Conservation (phyloP, 2,797 vertebrate species). For the Oreortyx pictus region DNA sequence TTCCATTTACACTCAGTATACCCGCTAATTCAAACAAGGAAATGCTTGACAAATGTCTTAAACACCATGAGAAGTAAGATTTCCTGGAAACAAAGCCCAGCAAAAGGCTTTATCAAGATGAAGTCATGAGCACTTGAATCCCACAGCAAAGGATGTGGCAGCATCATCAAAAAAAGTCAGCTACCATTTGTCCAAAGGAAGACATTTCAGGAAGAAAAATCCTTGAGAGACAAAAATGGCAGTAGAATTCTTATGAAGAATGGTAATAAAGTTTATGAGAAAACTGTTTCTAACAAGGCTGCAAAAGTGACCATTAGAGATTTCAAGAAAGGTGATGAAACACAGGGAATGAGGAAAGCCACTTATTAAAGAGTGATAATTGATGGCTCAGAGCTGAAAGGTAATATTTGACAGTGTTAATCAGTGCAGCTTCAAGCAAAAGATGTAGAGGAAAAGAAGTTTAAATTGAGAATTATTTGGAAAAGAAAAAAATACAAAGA, state of each 20-base stretch:
- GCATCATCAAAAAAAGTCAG: neutral
- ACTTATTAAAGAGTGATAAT: slow-evolving; percentile 28
- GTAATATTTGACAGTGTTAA: neutral
- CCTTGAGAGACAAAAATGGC: neutral
- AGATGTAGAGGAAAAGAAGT: neutral
- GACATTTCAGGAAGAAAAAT: neutral
- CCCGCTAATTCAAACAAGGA: neutral
- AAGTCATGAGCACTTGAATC: neutral
- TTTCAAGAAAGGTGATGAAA: neutral
- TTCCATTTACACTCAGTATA: neutral
- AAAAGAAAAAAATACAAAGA: neutral
- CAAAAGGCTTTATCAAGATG: neutral
- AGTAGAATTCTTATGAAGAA: neutral
- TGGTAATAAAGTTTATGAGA: neutral
- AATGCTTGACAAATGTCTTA: neutral
- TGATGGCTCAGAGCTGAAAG: neutral
- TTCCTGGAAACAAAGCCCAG: neutral
- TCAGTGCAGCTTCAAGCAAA: neutral
- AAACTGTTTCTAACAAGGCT: neutral
- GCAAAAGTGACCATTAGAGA: neutral
- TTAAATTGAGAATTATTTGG: neutral
- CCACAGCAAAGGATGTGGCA: neutral
- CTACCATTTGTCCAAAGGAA: neutral
- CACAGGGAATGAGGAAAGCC: neutral
- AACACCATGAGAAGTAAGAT: neutral